Percentiles rank a stretch among this genome's conserved stretches.
Conservation (phyloP, 2,888 invertebrate genomes). For the Spodoptera picta region DNA sequence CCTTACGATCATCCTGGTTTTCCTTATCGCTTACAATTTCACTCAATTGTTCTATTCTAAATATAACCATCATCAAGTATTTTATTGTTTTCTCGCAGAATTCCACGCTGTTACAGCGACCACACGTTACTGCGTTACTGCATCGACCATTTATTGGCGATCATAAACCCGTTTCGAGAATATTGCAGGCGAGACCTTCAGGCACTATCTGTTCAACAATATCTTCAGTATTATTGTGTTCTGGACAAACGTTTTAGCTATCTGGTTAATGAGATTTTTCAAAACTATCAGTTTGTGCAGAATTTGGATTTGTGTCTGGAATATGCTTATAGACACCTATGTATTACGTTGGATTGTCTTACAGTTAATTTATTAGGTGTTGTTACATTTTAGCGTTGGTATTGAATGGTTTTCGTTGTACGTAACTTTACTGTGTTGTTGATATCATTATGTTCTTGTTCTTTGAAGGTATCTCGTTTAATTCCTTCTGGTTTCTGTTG, state of each 20-base stretch:
- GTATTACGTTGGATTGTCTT: too few species aligned
- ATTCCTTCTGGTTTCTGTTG: neutral
- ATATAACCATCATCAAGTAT: neutral
- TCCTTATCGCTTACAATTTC: too few species aligned
- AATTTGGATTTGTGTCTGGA: too few species aligned
- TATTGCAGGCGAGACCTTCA: conserved; percentile 63
- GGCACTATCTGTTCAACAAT: conserved; percentile 23
- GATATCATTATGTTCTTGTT: neutral
- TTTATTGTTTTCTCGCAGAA: neutral
- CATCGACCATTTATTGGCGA: conserved; percentile 58
- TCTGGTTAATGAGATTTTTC: too few species aligned
- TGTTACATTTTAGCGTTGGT: conserved; percentile 5
- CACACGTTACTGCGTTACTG: conserved; percentile 23
- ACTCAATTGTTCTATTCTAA: too few species aligned
- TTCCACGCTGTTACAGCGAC: conserved; percentile 20
- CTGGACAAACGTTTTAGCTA: too few species aligned
- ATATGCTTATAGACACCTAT: too few species aligned
- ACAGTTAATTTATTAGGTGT: conserved; percentile 2
- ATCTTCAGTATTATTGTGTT: neutral
- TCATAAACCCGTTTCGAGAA: conserved; percentile 71
- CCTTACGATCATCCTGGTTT: too few species aligned
- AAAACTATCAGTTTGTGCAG: too few species aligned
- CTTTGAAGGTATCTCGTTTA: conserved; percentile 1
- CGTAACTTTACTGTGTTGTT: neutral
- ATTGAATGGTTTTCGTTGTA: conserved; percentile 5